Evolutionary conservation across 2,113 vertebrate genomes (phyloP).

Genomic region (Tylochromis polylepis): DNA sequence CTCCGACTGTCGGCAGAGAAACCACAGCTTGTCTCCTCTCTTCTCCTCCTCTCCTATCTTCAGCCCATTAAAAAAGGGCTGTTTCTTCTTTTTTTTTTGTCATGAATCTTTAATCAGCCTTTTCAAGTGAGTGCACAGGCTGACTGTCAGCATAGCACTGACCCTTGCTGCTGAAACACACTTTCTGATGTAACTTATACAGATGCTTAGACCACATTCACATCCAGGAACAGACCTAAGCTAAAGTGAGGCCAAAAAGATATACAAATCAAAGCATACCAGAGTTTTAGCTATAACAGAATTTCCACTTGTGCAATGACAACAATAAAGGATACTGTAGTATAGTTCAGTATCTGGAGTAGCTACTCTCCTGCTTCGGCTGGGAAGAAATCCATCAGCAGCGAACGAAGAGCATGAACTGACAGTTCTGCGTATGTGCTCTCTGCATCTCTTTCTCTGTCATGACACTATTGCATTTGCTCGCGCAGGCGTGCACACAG

Average conservation of each 20-base stretch:
- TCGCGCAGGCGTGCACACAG: conserved; percentile 18
- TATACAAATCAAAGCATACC: neutral
- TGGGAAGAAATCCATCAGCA: conserved; percentile 28
- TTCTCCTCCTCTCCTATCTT: neutral
- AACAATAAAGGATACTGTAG: neutral
- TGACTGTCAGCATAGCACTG: conserved; percentile 35
- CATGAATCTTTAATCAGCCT: conserved; percentile 62
- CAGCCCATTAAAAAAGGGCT: conserved; percentile 12
- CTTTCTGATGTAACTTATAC: conserved; percentile 43
- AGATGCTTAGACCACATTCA: conserved; percentile 7
- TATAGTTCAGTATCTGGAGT: neutral
- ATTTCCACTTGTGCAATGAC: neutral
- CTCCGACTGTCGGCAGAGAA: neutral
- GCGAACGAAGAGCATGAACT: neutral
- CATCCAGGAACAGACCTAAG: neutral
- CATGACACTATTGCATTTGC: conserved; percentile 44
- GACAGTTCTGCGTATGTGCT: neutral
- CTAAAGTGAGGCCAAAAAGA: neutral
- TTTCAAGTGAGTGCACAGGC: conserved; percentile 38
- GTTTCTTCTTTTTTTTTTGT: neutral
- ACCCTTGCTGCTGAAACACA: conserved; percentile 49
- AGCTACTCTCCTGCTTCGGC: conserved; percentile 2
- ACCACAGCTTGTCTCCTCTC: conserved; percentile 21
- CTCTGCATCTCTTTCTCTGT: conserved; percentile 25
- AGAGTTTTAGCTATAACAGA: neutral